Conservation (phyloP, 2,797 vertebrate species). For the Threskiornis aethiopicus region DNA sequence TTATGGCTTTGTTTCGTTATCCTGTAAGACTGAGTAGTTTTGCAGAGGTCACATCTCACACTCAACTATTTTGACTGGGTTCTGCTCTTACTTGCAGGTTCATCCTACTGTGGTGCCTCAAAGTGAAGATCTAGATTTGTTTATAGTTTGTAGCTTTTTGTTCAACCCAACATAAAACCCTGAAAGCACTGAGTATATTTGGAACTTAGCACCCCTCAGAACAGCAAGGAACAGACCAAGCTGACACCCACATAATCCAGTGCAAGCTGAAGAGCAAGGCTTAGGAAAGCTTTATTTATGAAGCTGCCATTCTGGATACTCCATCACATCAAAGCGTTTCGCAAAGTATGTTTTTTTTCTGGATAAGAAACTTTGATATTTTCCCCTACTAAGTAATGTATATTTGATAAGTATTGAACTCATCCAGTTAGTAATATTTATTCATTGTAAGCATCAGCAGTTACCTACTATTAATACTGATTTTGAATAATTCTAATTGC, state of each 20-base stretch:
- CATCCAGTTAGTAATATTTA: background rate
- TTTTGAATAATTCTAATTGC: background rate
- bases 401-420: background rate
- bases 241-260: constrained; percentile 34
- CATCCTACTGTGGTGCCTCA: background rate
- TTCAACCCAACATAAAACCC: background rate
- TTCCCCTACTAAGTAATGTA: background rate
- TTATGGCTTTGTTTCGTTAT: background rate
- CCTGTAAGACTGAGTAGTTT: background rate
- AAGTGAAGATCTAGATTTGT: background rate
- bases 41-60: background rate
- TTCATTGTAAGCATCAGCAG: background rate
- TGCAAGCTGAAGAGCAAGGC: background rate
- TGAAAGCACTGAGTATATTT: background rate
- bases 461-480: background rate
- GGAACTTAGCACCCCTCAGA: background rate
- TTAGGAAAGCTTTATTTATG: constrained; percentile 19
- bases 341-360: background rate
- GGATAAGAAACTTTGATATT: background rate
- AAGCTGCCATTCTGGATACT: constrained; percentile 29
- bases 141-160: background rate
- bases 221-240: constrained; percentile 5
- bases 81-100: constrained; percentile 12
- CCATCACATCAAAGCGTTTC: background rate
- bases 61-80: background rate